phyloP scores from a whole-genome alignment of 2,888 invertebrate species.

The Biston betularia region DNA sequence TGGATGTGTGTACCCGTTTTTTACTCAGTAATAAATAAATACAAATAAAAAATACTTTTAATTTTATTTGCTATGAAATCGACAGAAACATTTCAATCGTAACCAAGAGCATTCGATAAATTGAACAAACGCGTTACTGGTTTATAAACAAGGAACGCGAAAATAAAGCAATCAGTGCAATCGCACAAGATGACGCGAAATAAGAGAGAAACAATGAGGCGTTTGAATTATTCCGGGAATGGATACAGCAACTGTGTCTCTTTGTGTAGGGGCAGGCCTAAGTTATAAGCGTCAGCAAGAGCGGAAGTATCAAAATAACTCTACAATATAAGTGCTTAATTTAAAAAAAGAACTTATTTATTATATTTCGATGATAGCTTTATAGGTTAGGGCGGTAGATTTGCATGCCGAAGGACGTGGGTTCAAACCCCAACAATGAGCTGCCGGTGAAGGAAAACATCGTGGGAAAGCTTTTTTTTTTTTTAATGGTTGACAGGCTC shows the following conservation, averaged over 20 bases:
- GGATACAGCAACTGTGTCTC: conserved; percentile 44
- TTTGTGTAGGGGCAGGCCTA: conserved; percentile 20
- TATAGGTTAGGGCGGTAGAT: too few relatives aligned
- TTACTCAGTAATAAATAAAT: too few relatives aligned
- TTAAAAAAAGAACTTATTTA: too few relatives aligned
- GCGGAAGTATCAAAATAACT: background rate
- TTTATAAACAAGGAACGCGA: conserved; percentile 34
- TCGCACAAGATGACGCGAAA: conserved; percentile 38
- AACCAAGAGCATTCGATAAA: conserved; percentile 3
- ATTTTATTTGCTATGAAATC: background rate
- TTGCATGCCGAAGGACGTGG: too few relatives aligned
- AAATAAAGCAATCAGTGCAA: conserved; percentile 46
- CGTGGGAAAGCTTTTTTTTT: too few relatives aligned
- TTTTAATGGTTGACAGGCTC: too few relatives aligned
- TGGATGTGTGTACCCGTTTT: too few relatives aligned
- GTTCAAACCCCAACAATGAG: too few relatives aligned
- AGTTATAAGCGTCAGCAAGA: conserved; percentile 9
- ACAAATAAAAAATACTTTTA: background rate
- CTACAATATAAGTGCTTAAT: background rate
- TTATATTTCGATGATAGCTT: too few relatives aligned
- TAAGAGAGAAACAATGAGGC: conserved; percentile 42
- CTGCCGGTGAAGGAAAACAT: too few relatives aligned
- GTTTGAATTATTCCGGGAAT: conserved; percentile 47
- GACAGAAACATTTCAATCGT: background rate
- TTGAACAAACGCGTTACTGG: conserved; percentile 19